Base-by-base conservation (phyloP, 92 coral and sea anemone genomes). In the Paramuricea clavata region DNA sequence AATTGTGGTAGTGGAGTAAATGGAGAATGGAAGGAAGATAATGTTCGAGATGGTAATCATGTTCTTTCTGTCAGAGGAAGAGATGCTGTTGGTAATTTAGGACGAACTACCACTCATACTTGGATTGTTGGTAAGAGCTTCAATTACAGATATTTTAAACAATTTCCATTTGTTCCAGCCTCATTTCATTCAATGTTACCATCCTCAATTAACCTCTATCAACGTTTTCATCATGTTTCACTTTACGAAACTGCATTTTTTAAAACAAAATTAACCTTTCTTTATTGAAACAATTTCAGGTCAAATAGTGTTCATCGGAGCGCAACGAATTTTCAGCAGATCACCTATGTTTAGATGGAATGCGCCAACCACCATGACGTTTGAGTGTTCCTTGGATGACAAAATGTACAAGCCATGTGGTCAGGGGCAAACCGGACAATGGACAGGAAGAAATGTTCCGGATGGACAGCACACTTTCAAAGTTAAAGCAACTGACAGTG, bases 41-140 rank as follows among this genome's bases (percentile, higher is more conserved):
- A 59, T 59, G n/a, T 79, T 21, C 72, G 12, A 21, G 74, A 39
- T 79, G 84, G 84, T 27, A 12, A 7, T 35, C 74, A 79, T 61
- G 47, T 25, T 33, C 57, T 65, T 65, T 65, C 72, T 65, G 72
- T 65, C 42, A 65, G 72, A 65, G 72, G 72, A 32, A 65, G 5
- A 33, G 72, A 65, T 32, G 22, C 39, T 65, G 41, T 33, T 65
- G 42, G 42, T 65, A 65, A 65, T 19, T 10, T 65, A 36, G 84
- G 72, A 35, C 59, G 49, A 36, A 1, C 72, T 15, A 65, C 67
- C 64, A 2, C 33, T 16, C 54, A 57, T 41, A 31, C 84, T 31
- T 79, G 84, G 84, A 79, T 65, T 57, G 57, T 59, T 36, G 84
- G 84, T 79, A 61, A 79, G 59, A 41, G 16, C 17, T 34, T 44